These are phyloP conservation scores for Trachymyrmex septentrionalis DNA, from an alignment of 1,140 invertebrate species.

Conservation along the genomic window DNA sequence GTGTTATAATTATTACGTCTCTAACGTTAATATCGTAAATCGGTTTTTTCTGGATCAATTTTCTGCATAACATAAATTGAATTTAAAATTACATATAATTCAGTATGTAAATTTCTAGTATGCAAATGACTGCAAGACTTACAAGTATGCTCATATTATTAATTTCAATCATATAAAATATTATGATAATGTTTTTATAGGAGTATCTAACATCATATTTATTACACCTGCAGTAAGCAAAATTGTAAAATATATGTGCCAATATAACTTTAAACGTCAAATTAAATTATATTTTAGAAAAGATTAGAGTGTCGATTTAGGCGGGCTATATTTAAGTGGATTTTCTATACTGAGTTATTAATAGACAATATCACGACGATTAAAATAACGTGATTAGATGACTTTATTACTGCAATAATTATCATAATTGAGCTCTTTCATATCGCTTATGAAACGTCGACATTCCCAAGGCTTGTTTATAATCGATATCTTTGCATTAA, in stretches of 20 bases:
- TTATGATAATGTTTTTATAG: constrained; percentile 35
- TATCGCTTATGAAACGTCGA: constrained; percentile 69
- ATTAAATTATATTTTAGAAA: background rate
- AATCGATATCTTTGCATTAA: constrained; percentile 80
- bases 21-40: constrained; percentile 5
- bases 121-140: background rate
- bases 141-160: background rate
- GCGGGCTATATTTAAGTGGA: background rate
- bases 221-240: background rate
- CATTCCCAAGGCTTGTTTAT: constrained; percentile 77
- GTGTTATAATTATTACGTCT: background rate
- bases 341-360: background rate
- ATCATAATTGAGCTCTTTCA: constrained; percentile 81
- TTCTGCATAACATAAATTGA: constrained; percentile 28
- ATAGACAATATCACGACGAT: background rate
- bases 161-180: constrained; percentile 35
- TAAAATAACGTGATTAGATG: constrained; percentile 30
- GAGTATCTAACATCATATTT: constrained; percentile 34
- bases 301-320: background rate
- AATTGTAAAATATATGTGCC: background rate
- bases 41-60: background rate
- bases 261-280: background rate
- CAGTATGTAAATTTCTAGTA: constrained; percentile 33
- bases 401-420: constrained; percentile 76
- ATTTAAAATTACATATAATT: background rate